Evolutionary conservation across 2,797 vertebrate species (phyloP), one percentile per base, ranked within the genome.

Genomic region (Choloepus didactylus): DNA sequence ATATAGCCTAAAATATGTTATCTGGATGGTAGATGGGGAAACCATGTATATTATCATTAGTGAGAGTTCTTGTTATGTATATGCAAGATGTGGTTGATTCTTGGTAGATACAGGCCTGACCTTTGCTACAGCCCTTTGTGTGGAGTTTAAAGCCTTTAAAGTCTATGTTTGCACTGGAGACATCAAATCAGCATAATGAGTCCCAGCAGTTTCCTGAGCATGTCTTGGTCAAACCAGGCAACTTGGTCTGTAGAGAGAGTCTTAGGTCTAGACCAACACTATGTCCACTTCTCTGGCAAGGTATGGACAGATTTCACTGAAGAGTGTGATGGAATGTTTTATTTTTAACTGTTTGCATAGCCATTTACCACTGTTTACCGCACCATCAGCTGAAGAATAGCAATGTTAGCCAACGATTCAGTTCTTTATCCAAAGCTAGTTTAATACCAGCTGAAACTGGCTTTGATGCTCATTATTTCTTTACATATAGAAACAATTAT

Each of bases 341-440:
- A 15, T 92, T 62, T 89, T 91, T 27, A 64, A 60, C 3, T 87
- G 6, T 89, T 69, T 88, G 23, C 29, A 29, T 14, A 89, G 49
- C 14, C 9, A 76, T 44, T 93, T 73, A 10, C 51, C 25, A 51
- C 9, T 76, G 60, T 38, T 81, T 49, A 9, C 7, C 27, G 69
- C 3, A 66, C 3, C 59, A 16, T 19, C 7, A 25, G 46, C 1
- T 62, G 38, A 70, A 62, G 77, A 73, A 15, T 2, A 56, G 21
- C 31, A 19, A 56, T 49, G 27, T 18, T 66, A 60, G 16, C 23
- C 70, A 75, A 6, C 38, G 18, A 67, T 88, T 89, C 18, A 44
- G 72, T 9, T 92, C n/a, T 95, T 89, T 90, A 46, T 46, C 27
- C 46, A 76, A 49, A 49, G 73, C 31, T 76, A 31, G 44, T 91